phyloP scores from a whole-genome alignment of 2,888 invertebrate genomes.

The Dryadula phaetusa region DNA sequence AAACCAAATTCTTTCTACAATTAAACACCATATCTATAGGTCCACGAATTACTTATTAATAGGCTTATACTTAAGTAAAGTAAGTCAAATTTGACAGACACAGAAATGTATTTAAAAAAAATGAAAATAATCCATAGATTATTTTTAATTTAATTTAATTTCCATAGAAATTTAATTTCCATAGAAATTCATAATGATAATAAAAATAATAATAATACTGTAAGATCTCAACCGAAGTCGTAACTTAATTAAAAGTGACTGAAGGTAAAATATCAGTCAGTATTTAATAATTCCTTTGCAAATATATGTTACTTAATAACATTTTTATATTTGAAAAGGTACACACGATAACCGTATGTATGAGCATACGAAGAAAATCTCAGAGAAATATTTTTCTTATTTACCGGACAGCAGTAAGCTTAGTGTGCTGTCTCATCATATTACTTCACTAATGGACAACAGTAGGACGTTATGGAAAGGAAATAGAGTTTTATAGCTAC shows the following conservation, averaged over 20 bases:
- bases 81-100: too few species aligned
- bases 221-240: not conserved
- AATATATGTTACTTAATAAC: not conserved
- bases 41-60: too few species aligned
- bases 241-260: not conserved
- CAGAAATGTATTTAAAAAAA: too few species aligned
- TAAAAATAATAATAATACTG: not conserved
- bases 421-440: constrained; percentile 57
- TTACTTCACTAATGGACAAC: constrained; percentile 60
- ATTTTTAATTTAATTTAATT: too few species aligned
- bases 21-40: too few species aligned
- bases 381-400: constrained; percentile 62
- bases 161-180: too few species aligned
- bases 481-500: constrained; percentile 48
- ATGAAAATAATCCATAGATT: too few species aligned
- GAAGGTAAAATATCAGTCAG: not conserved
- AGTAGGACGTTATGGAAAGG: constrained; percentile 56
- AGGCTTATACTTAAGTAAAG: too few species aligned
- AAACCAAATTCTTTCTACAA: too few species aligned
- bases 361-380: constrained; percentile 9
- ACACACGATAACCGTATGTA: too few species aligned
- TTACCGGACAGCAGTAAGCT: constrained; percentile 55
- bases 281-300: not conserved
- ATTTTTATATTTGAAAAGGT: constrained; percentile 6
- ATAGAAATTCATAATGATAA: not conserved